Evolutionary conservation across 2,113 vertebrate genomes (phyloP).

Genomic region (Chitala chitala): DNA sequence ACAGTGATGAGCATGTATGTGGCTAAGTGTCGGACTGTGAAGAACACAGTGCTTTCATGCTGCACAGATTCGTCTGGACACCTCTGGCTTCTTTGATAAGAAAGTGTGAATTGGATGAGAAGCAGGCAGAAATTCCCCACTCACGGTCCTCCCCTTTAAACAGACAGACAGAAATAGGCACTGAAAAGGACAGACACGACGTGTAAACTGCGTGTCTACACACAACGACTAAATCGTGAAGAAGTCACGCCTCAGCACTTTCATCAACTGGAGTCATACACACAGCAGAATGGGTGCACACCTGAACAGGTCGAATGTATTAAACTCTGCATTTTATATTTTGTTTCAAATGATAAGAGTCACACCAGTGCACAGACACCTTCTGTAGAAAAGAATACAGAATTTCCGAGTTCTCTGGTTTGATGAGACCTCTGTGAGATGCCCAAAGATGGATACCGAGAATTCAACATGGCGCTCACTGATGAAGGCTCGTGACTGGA

Average conservation of each 20-base stretch:
- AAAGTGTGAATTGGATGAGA: conserved; percentile 44
- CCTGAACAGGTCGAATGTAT: no score
- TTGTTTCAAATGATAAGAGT: no score
- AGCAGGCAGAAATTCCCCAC: conserved; percentile 40
- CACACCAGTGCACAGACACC: no score
- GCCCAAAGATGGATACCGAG: conserved; percentile 19
- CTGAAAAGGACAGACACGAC: conserved; percentile 31
- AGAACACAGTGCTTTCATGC: conserved; percentile 12
- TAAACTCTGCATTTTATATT: no score
- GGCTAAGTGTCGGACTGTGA: neutral
- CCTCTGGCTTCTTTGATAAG: conserved; percentile 48
- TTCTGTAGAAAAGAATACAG: no score
- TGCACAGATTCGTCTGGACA: conserved; percentile 28
- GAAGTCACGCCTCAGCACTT: no score
- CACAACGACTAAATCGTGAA: neutral
- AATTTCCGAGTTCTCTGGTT: neutral
- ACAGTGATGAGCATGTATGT: no score
- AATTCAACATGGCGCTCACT: conserved; percentile 7
- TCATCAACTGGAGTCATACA: no score
- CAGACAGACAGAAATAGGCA: conserved; percentile 31
- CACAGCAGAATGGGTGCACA: no score
- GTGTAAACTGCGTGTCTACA: neutral
- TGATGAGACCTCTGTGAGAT: conserved; percentile 18
- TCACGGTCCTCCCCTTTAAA: conserved; percentile 34
- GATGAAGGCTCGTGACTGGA: conserved; percentile 33